phyloP scores from a whole-genome alignment of 2,113 vertebrate species.

The Passer domesticus region DNA sequence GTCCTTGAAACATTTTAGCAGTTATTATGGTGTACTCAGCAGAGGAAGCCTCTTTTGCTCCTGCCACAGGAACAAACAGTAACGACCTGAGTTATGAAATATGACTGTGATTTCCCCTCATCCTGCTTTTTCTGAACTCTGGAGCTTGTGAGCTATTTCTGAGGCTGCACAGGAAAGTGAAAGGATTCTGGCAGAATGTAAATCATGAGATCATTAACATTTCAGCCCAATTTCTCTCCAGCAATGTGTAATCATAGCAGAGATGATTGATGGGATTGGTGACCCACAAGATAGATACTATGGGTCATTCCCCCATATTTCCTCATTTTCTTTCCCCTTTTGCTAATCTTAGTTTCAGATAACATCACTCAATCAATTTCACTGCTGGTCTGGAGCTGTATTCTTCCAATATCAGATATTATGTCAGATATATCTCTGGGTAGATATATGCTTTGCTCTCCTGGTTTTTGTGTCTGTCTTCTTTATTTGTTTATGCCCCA shows the following conservation, averaged over 20 bases:
- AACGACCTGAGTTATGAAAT: background rate
- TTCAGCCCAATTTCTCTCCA: slow-evolving; percentile 43
- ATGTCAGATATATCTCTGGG: background rate
- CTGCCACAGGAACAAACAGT: background rate
- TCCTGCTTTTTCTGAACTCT: background rate
- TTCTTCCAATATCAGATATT: background rate
- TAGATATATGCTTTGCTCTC: background rate
- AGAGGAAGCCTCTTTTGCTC: background rate
- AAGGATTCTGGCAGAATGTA: slow-evolving; percentile 45
- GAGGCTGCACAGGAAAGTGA: background rate
- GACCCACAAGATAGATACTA: background rate
- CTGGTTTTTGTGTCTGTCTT: background rate
- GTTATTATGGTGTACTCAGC: background rate
- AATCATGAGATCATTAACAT: slow-evolving; percentile 55
- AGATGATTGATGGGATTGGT: slow-evolving; percentile 11
- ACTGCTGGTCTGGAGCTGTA: background rate
- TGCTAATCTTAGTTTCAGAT: slow-evolving; percentile 22
- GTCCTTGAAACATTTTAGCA: background rate
- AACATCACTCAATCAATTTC: slow-evolving; percentile 41
- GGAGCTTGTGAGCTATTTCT: background rate
- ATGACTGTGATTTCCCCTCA: background rate
- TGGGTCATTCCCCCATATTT: slow-evolving; percentile 8
- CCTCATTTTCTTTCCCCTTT: slow-evolving; percentile 44
- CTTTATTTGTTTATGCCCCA: background rate
- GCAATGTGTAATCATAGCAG: background rate